phyloP scores from a whole-genome alignment of 2,888 invertebrate species.

The Alsophila aescularia region DNA sequence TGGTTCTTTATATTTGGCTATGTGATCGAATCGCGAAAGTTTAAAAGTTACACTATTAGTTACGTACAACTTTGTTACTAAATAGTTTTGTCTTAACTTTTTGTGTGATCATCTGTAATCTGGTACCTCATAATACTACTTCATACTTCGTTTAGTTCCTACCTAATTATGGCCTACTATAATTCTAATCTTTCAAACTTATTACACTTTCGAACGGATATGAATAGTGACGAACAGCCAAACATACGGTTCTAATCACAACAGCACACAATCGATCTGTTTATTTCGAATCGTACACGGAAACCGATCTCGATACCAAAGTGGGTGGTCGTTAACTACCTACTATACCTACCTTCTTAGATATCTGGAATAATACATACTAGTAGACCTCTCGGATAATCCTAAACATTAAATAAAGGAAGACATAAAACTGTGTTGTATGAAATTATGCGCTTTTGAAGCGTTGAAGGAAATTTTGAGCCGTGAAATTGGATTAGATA shows the following conservation, averaged over 20 bases:
- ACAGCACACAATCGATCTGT: conserved; percentile 77
- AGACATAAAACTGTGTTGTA: neutral
- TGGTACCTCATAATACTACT: too few species aligned
- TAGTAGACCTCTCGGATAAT: conserved; percentile 14
- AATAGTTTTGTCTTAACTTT: too few species aligned
- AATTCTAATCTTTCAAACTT: conserved; percentile 4
- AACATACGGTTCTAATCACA: conserved; percentile 77
- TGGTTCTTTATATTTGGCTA: too few species aligned
- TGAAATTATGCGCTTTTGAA: neutral
- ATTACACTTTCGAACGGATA: conserved; percentile 57
- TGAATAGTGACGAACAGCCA: conserved; percentile 64
- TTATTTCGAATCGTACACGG: conserved; percentile 73
- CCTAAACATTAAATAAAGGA: conserved; percentile 16
- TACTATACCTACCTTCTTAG: conserved; percentile 8
- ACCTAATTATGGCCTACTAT: neutral
- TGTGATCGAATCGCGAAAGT: too few species aligned
- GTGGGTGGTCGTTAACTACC: conserved; percentile 57
- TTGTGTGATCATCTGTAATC: too few species aligned
- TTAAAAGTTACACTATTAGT: too few species aligned
- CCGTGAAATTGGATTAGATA: conserved; percentile 25
- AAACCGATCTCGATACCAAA: conserved; percentile 63
- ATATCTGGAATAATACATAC: conserved; percentile 22
- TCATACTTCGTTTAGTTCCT: neutral
- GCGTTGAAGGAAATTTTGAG: neutral
- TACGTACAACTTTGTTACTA: too few species aligned